Base-by-base conservation (phyloP, 2,888 invertebrate genomes). In the Plemyria rubiginata region DNA sequence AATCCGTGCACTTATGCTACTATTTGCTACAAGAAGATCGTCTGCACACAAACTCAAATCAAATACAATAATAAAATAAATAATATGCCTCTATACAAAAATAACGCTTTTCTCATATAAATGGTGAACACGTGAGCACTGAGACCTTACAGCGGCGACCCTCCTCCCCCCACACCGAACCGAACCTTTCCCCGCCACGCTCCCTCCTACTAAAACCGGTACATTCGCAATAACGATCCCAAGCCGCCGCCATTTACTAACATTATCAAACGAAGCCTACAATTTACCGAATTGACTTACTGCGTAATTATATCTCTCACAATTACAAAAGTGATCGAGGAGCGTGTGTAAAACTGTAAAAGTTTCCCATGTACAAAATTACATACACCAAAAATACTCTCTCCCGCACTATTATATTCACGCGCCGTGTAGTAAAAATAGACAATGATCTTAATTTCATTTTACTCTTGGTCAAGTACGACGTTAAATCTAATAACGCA, bases 1-100 rank as follows among this genome's bases (percentile, higher is more conserved):
- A 82, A 74, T 85, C 86, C 87, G 90, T 90, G 91, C 91, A 83
- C 79, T 85, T 88, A 88, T 50, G 74, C 88, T 89, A 91, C 74
- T 86, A 88, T 89, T 90, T 72, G 81, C 91, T 91, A 92, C 74
- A 81, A 58, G 12, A 68, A 81, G 78, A 81, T 79, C 80, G 80
- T 79, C 86, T 86, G 86, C 78, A 84, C 81, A 79, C 75, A 81
- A 89, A 85, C 88, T 88, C 88, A 84, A 75, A 76, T 86, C 84
- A 83, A 76, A 76, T 83, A 83, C 75, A 79, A 80, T 78, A 83
- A 85, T 64, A 57, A 86, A 91, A 91, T 90, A 92, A 91, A 92
- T 91, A 91, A 90, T 91, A 90, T 88, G 87, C 86, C 83, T 90
- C 89, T 91, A 90, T 91, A 91, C 86, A 91, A 90, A 90, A 91